phyloP scores from a whole-genome alignment of 1,140 invertebrate species.

The Episyrphus balteatus region DNA sequence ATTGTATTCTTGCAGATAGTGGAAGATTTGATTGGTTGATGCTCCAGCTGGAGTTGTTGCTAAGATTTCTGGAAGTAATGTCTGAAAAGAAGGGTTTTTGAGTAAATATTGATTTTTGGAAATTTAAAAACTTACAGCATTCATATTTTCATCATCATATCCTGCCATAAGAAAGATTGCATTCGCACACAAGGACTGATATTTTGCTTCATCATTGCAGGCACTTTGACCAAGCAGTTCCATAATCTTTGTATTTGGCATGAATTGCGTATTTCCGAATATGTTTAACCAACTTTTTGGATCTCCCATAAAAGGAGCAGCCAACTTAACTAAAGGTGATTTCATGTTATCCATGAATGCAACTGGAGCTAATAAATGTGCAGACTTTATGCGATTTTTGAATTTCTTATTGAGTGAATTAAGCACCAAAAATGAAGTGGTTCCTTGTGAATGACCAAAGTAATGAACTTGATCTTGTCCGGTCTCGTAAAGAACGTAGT shows the following conservation, averaged over 20 bases:
- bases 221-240: conserved; percentile 34
- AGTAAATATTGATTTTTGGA: conserved; percentile 25
- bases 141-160: conserved; percentile 35
- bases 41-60: conserved; percentile 37
- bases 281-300: conserved; percentile 34
- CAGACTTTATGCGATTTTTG: conserved; percentile 41
- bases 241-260: conserved; percentile 38
- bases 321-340: conserved; percentile 27
- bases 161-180: conserved; percentile 44
- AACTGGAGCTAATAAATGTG: conserved; percentile 47
- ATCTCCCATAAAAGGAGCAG: conserved; percentile 17
- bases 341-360: conserved; percentile 36
- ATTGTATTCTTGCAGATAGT: conserved; percentile 39
- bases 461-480: conserved; percentile 39
- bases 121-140: conserved; percentile 3
- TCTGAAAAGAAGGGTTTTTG: conserved; percentile 10
- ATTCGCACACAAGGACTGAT: conserved; percentile 42
- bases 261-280: conserved; percentile 43
- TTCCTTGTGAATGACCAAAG: conserved; percentile 53
- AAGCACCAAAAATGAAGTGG: conserved; percentile 43
- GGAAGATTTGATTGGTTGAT: conserved; percentile 40
- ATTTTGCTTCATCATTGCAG: conserved; percentile 36
- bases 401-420: conserved; percentile 41
- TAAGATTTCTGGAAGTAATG: conserved; percentile 24
- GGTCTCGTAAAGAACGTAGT: conserved; percentile 43